Evolutionary conservation across 2,113 vertebrate genomes (phyloP).

Genomic region (Ailurus styani): DNA sequence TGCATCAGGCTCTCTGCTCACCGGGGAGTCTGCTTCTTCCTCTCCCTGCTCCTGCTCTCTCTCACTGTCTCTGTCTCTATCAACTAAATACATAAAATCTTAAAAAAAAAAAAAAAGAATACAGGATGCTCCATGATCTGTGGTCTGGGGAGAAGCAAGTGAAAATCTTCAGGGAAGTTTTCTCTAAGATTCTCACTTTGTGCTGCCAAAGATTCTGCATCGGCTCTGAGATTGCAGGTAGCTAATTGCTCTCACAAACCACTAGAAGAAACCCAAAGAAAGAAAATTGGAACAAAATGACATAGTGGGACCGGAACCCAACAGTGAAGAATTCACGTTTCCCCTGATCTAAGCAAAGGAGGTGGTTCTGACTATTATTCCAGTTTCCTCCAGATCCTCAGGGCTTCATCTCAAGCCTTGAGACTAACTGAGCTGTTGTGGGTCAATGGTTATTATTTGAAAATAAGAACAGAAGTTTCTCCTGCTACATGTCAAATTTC

Average conservation of each 20-base stretch:
- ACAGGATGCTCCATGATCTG: not conserved
- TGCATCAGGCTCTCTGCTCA: not conserved
- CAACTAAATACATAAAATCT: not conserved
- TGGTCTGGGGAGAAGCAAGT: not conserved
- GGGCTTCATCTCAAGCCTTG: accelerated
- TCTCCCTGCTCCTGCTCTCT: not conserved
- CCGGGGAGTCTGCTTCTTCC: not conserved
- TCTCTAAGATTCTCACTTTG: not conserved
- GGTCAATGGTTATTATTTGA: not conserved
- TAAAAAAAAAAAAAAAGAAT: not conserved
- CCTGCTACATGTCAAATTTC: not conserved
- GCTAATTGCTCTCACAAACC: not conserved
- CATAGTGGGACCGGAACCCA: not conserved
- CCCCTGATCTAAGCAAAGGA: not conserved
- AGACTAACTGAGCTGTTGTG: not conserved
- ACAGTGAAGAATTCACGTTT: not conserved
- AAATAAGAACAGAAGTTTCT: not conserved
- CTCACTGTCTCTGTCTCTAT: not conserved
- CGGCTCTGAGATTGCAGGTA: not conserved
- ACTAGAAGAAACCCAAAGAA: not conserved
- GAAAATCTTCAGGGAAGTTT: not conserved
- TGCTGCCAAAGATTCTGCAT: not conserved
- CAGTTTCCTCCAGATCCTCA: not conserved
- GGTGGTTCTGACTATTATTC: accelerated
- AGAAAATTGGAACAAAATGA: not conserved